Conservation (phyloP, 2,797 vertebrate species). For the Antrozous pallidus region DNA sequence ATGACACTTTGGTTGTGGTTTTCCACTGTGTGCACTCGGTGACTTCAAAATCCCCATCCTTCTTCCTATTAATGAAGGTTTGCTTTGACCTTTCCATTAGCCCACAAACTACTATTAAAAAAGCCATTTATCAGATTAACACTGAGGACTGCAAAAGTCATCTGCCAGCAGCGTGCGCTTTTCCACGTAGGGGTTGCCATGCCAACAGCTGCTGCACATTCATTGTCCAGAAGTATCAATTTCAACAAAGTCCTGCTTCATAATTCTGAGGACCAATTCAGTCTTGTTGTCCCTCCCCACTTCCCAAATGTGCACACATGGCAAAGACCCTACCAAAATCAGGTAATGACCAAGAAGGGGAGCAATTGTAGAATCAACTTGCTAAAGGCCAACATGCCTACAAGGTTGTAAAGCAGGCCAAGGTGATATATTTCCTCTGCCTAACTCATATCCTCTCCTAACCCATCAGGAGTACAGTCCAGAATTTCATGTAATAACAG, state of each 20-base stretch:
- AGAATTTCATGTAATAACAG: constrained; percentile 53
- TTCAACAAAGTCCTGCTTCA: constrained; percentile 66
- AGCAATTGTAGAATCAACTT: neutral
- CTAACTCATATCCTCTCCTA: neutral
- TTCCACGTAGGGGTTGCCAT: constrained; percentile 75
- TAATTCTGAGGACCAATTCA: constrained; percentile 26
- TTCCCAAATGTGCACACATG: neutral
- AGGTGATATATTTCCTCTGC: constrained; percentile 31
- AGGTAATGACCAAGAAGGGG: constrained; percentile 2
- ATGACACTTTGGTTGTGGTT: neutral
- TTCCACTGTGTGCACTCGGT: neutral
- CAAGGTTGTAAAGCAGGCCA: constrained; percentile 25
- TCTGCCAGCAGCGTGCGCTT: constrained; percentile 67
- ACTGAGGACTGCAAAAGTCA: constrained; percentile 72
- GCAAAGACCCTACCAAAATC: constrained; percentile 16
- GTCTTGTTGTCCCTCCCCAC: neutral
- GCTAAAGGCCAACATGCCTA: neutral
- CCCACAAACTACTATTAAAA: constrained; percentile 77
- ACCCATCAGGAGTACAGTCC: neutral
- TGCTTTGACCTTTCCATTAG: constrained; percentile 75
- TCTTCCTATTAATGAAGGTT: constrained; percentile 59
- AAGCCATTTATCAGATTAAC: constrained; percentile 78
- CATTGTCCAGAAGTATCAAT: constrained; percentile 54
- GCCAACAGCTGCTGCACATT: constrained; percentile 76
- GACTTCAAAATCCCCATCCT: constrained; percentile 54